Evolutionary conservation across 2,113 vertebrate species (phyloP).

Genomic region (Pithys albifrons): DNA sequence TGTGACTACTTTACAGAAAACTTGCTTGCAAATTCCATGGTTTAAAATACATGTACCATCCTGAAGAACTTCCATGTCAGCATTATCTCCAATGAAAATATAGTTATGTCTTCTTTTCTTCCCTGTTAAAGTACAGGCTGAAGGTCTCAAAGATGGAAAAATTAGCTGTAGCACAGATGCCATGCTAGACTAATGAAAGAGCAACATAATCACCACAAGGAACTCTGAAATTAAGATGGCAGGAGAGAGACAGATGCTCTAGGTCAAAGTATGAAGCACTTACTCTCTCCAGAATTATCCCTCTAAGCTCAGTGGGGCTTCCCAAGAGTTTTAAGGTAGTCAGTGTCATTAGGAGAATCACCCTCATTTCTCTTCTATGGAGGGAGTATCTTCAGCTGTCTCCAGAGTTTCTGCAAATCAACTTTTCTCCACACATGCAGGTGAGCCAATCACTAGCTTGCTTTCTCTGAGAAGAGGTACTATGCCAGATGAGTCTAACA

Average conservation of each 20-base stretch:
- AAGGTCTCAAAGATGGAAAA: neutral
- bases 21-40: neutral
- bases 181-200: neutral
- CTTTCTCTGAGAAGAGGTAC: neutral
- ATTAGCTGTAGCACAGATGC: neutral
- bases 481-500: neutral
- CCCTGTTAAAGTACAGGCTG: neutral
- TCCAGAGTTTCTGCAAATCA: neutral
- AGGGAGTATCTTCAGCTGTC: neutral
- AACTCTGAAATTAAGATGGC: neutral
- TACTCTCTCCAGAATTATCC: neutral
- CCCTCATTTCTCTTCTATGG: neutral
- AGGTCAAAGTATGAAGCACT: neutral
- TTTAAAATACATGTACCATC: neutral
- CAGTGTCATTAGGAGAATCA: neutral
- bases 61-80: neutral
- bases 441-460: neutral
- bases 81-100: neutral
- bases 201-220: neutral
- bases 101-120: neutral
- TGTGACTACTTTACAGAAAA: neutral
- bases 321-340: neutral
- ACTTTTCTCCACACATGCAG: neutral
- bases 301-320: neutral
- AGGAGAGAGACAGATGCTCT: neutral